Evolutionary conservation across 2,113 vertebrate genomes (phyloP).

Genomic region (Felis chaus): DNA sequence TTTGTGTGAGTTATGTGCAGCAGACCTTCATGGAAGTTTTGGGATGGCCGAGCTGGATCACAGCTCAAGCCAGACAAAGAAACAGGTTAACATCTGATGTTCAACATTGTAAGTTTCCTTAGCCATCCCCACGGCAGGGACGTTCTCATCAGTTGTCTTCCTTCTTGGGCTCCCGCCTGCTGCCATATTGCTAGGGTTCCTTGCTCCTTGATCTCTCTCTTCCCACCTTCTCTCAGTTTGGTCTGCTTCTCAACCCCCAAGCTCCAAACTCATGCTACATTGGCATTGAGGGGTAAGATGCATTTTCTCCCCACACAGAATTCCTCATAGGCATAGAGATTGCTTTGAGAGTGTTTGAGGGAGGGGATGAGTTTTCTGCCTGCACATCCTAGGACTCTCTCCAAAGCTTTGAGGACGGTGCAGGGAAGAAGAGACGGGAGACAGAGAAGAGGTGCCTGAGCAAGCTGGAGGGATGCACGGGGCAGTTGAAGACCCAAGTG

Average conservation of each 20-base stretch:
- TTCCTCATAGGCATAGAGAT: not conserved
- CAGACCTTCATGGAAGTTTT: not conserved
- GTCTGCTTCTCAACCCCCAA: not conserved
- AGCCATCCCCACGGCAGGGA: accelerated
- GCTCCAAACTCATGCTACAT: not conserved
- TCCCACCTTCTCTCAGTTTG: not conserved
- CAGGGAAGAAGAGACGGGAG: not conserved
- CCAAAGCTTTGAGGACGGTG: not conserved
- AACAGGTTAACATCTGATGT: not conserved
- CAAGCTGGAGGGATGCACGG: not conserved
- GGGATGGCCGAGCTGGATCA: not conserved
- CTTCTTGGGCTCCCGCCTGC: not conserved
- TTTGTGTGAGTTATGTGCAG: not conserved
- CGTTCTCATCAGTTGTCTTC: not conserved
- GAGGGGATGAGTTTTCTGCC: not conserved
- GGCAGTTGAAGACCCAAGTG: not conserved
- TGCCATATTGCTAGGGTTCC: not conserved
- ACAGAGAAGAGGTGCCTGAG: not conserved
- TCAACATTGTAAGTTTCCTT: not conserved
- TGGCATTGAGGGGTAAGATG: not conserved
- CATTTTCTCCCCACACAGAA: accelerated
- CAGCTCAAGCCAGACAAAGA: not conserved
- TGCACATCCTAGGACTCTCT: not conserved
- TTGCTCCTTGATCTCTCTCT: not conserved
- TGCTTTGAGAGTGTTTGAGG: not conserved